Evolutionary conservation across 2,888 invertebrate genomes (phyloP), one percentile per base, ranked within the genome.

Genomic region (Lacanobia oleracea): DNA sequence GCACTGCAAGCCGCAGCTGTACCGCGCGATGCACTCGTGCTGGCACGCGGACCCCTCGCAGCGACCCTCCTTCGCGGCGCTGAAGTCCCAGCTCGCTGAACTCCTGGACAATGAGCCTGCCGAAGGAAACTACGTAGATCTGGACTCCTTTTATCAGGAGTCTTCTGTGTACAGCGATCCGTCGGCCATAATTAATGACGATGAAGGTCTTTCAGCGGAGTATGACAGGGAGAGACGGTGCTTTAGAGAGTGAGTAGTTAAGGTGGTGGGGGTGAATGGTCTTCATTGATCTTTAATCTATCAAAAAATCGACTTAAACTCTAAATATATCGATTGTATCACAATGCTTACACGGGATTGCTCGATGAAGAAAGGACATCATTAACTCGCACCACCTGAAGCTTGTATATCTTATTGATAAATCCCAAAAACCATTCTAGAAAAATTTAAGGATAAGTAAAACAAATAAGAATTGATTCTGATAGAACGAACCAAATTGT

Each of bases 41-140:
- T 96, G 96, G 96, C 97, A 97, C 88, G 97, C 97, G 40, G 97
- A 97, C 91, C 97, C 98, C 0, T 96, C 97, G 23, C 96, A 97
- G 86, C 95, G 98, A 77, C 98, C 98, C 0, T 96, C 97, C 76
- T 98, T 98, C 90, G 96, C 96, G 0, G 96, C 97, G 0, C 93
- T 97, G 37, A 96, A 97, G 86, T 89, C 95, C 0, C 97, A 97
- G 75, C 94, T 97, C 43, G 97, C 97, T 0, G 96, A 96, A 56
- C 92, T 97, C 0, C 93, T 97, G 51, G 97, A 97, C 85, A 97
- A 97, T 84, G 96, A 97, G 82, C 96, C 96, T 0, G 94, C 96
- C 59, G 97, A 97, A 86, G 97, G 97, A 60, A 97, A 97, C 88
- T 97, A 97, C 88, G 97, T 97, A 53, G 97, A 97, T 87, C 91